Conservation (phyloP, 2,888 invertebrate species). For the Lasiommata megera region DNA sequence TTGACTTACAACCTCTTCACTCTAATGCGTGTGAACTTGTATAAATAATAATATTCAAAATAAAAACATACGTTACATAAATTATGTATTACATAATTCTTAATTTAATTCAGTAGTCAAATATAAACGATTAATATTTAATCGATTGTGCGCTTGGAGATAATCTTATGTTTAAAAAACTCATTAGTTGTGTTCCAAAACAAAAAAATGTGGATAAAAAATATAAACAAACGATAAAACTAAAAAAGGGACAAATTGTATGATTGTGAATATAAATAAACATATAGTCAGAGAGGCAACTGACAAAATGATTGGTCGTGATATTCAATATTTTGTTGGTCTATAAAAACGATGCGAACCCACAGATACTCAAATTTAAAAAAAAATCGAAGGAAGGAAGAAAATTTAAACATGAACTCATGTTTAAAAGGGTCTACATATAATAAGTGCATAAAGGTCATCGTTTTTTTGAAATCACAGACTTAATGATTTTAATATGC, state of each 20-base stretch:
- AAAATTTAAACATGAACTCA: too few species aligned
- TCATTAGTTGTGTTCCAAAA: slow-evolving; percentile 14
- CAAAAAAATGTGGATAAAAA: slow-evolving; percentile 30
- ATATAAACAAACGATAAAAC: slow-evolving; percentile 40
- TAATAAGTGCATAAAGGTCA: too few species aligned
- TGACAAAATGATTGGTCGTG: background rate
- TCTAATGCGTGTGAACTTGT: background rate
- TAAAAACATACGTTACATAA: background rate
- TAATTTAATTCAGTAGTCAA: background rate
- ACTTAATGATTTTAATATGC: too few species aligned
- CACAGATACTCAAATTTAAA: too few species aligned
- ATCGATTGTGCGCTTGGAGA: slow-evolving; percentile 7
- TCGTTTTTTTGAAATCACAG: too few species aligned
- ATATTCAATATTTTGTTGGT: too few species aligned
- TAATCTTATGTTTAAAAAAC: slow-evolving; percentile 12
- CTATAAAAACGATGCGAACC: too few species aligned
- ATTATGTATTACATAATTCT: background rate
- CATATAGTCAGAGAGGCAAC: slow-evolving; percentile 4
- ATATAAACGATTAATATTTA: slow-evolving; percentile 10
- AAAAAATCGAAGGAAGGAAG: too few species aligned
- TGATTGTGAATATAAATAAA: slow-evolving; percentile 39
- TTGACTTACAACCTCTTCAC: too few species aligned
- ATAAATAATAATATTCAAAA: background rate
- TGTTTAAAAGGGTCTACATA: too few species aligned
- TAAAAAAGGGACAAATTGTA: slow-evolving; percentile 40